Evolutionary conservation across 2,797 vertebrate species (phyloP).

Genomic region (Sibirionetta formosa): DNA sequence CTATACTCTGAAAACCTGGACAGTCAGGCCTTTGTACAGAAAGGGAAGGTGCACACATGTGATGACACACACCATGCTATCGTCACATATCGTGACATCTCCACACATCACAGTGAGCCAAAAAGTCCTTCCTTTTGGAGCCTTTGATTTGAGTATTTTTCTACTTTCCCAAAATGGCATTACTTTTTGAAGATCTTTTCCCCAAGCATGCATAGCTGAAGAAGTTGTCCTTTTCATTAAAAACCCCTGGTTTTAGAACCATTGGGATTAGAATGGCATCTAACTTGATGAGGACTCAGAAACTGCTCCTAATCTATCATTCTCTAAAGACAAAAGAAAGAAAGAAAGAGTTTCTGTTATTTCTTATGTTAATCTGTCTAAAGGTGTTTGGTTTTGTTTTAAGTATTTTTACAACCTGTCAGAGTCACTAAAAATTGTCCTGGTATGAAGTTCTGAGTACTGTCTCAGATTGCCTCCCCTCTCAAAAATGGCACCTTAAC

Average conservation of each 20-base stretch:
- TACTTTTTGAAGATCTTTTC: background rate
- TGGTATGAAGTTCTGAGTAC: background rate
- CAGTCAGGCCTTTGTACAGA: background rate
- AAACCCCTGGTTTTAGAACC: background rate
- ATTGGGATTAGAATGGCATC: background rate
- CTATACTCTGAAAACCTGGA: background rate
- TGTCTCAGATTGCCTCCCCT: background rate
- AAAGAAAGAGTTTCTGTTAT: background rate
- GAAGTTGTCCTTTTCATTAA: background rate
- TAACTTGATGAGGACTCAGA: background rate
- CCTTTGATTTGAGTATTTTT: background rate
- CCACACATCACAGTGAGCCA: background rate
- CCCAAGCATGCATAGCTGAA: background rate
- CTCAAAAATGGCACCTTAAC: background rate
- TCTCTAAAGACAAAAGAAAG: background rate
- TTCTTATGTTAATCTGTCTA: background rate
- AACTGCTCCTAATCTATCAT: background rate
- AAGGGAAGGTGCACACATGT: background rate
- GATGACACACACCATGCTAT: rapidly evolving
- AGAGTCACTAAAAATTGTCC: background rate
- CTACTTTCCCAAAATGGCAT: background rate
- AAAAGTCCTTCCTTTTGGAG: background rate
- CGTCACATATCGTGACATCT: rapidly evolving
- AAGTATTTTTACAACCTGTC: background rate
- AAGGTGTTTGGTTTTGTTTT: background rate